A percentile compares a stretch with the other conserved stretches of the same genome.
These are phyloP conservation scores for Edolisoma coerulescens DNA, from an alignment of 2,113 vertebrate species.

Conservation along the genomic window DNA sequence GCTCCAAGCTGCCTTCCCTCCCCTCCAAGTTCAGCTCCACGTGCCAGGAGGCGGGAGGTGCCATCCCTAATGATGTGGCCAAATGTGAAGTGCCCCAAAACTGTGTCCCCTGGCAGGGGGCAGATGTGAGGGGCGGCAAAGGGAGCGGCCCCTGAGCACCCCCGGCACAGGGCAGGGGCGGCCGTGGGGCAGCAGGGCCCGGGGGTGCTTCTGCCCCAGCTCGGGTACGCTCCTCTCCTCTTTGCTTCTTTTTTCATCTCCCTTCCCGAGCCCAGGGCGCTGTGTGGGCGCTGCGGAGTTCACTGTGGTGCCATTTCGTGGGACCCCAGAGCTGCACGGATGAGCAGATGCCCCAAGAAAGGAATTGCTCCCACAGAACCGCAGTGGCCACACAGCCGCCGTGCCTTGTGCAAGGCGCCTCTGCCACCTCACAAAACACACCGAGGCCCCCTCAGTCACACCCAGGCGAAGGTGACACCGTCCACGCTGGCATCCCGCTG, in stretches of 20 bases:
- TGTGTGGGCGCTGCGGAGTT: fast-evolving
- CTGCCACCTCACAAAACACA: neutral
- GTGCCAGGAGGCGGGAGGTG: neutral
- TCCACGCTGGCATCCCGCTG: fast-evolving
- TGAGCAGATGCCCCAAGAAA: fast-evolving
- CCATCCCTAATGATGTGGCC: fast-evolving
- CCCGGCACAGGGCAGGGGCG: neutral
- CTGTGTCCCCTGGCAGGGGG: fast-evolving
- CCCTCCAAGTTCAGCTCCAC: fast-evolving
- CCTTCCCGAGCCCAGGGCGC: neutral
- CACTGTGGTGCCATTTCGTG: fast-evolving
- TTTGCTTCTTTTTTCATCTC: neutral
- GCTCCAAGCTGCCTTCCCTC: neutral
- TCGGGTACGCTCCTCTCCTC: fast-evolving
- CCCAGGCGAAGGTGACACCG: neutral
- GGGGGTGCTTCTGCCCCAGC: neutral
- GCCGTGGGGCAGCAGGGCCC: neutral
- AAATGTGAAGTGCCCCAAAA: neutral
- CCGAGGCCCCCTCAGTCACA: fast-evolving
- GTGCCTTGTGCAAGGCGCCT: fast-evolving
- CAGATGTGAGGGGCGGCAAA: fast-evolving
- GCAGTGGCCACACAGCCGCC: fast-evolving
- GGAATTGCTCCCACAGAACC: neutral
- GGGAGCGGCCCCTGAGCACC: neutral
- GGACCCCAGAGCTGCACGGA: fast-evolving